These are phyloP conservation scores for Rhagoletis pomonella DNA, from an alignment of 1,140 invertebrate species.

Conservation along the genomic window DNA sequence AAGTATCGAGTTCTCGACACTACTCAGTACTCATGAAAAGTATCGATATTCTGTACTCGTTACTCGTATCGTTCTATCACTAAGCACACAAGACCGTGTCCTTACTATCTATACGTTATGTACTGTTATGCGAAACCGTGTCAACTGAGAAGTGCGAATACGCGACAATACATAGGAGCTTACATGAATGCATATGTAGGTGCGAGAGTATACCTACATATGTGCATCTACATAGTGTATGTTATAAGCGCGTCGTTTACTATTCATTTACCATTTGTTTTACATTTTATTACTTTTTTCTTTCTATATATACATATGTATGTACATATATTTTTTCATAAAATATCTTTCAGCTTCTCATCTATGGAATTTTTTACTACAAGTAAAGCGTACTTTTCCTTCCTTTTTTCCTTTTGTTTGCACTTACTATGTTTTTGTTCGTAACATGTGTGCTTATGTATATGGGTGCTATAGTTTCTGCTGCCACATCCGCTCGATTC, in stretches of 20 bases:
- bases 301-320: background rate
- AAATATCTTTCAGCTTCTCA: slow-evolving; percentile 29
- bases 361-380: slow-evolving; percentile 17
- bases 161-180: background rate
- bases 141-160: slow-evolving; percentile 33
- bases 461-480: slow-evolving; percentile 24
- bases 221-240: background rate
- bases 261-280: slow-evolving; percentile 53
- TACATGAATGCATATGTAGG: background rate
- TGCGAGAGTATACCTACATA: background rate
- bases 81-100: background rate
- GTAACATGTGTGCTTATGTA: slow-evolving; percentile 1
- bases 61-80: too few species aligned
- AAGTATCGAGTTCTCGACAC: too few species aligned
- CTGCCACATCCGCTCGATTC: slow-evolving; percentile 35
- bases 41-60: too few species aligned
- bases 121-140: slow-evolving; percentile 31
- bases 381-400: background rate
- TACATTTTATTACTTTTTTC: slow-evolving; percentile 41
- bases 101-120: background rate
- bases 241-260: slow-evolving; percentile 1
- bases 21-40: too few species aligned
- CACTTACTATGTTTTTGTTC: slow-evolving; percentile 10
- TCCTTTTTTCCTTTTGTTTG: slow-evolving; percentile 15
- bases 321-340: background rate